Evolutionary conservation across 2,113 vertebrate genomes (phyloP), one percentile per base, ranked within the genome.

Genomic region (Phrynosoma platyrhinos): DNA sequence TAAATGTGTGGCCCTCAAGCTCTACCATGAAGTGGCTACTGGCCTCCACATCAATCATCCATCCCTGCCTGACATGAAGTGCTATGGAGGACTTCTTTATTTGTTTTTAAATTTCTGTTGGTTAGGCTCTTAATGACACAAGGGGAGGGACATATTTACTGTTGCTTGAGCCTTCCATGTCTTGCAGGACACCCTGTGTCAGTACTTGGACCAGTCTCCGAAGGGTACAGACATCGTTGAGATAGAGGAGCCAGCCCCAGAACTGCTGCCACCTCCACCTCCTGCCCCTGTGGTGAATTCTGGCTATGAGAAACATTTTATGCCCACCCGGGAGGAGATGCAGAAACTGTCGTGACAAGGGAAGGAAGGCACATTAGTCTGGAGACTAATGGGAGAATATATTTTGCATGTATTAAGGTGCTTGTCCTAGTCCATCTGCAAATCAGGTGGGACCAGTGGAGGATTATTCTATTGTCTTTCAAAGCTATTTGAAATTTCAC

Each of bases 261-360:
- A 9, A 5, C 53, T 21, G 42, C 2, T 16, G 1, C 21, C 27
- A 16, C 12, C 30, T 8, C 79, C 13, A 36, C 1, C 58, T 32
- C 62, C 47, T 23, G 7, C 32, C 9, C 10, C n/a, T 1, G 5
- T 77, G 5, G 23, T 9, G 47, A 69, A 52, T n/a, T 94, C 88
- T 14, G 96, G 94, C 0, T 96, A 96, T n/a, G 95, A 96, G 88
- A 95, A 93, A 20, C 95, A 94, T 68, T 96, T 95, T 76, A 87
- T 96, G 86, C 96, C 95, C 42, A 95, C 94, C 0, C 86, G n/a
- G 0, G 96, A 96, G 84, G 96, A 96, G 74, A 25, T 93, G 42
- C 87, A 95, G 79, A 90, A 92, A 36, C 90, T 95, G 10, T 10
- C 27, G 2, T 90, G 74, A 89, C 40, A 12, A 42, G 27, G 3